phyloP scores from a whole-genome alignment of 2,888 invertebrate species.

The Metallyticus violacea region DNA sequence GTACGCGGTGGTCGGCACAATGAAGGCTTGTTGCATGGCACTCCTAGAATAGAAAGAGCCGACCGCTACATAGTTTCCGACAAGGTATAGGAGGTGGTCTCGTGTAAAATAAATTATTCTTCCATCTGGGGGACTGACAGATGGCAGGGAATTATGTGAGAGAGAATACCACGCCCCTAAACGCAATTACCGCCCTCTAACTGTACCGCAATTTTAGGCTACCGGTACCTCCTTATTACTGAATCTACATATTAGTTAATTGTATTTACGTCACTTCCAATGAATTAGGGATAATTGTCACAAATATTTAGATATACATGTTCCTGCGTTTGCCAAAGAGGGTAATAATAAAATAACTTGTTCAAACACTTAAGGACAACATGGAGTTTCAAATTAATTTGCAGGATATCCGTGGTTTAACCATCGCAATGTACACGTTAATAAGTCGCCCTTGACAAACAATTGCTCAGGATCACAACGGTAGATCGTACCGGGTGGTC shows the following conservation, averaged over 20 bases:
- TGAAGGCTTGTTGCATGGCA: not conserved
- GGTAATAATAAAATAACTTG: too few relatives aligned
- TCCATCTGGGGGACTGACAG: conserved; percentile 3
- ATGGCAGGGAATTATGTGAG: not conserved
- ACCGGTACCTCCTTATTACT: not conserved
- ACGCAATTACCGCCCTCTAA: conserved; percentile 18
- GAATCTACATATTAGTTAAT: not conserved
- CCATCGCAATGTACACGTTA: too few relatives aligned
- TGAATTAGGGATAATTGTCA: too few relatives aligned
- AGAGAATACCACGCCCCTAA: not conserved
- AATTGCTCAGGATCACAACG: too few relatives aligned
- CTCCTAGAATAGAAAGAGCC: conserved; percentile 7
- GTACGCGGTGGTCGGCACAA: not conserved
- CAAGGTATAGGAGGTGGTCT: conserved; percentile 9
- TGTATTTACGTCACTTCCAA: not conserved
- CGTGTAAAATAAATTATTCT: conserved; percentile 12
- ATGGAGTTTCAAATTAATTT: too few relatives aligned
- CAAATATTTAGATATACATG: too few relatives aligned
- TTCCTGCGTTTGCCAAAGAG: too few relatives aligned
- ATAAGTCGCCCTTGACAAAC: too few relatives aligned
- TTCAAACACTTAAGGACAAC: too few relatives aligned
- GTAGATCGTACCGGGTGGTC: too few relatives aligned
- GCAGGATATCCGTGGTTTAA: too few relatives aligned
- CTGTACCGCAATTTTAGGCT: not conserved
- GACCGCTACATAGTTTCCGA: not conserved